Conservation (phyloP, 2,113 vertebrate genomes). For the Corydoras sp. region DNA sequence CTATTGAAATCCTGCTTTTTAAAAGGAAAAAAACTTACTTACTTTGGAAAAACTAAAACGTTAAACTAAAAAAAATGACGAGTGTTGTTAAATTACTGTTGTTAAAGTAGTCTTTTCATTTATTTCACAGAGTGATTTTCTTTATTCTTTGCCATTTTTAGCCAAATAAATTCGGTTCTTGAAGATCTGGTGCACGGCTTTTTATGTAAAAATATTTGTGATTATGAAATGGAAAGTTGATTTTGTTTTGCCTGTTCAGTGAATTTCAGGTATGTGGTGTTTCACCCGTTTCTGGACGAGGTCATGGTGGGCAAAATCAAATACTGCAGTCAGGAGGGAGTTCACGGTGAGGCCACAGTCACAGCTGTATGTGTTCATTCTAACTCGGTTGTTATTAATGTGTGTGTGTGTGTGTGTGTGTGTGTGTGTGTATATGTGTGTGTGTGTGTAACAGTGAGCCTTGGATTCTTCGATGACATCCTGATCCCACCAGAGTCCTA, state of each 20-base stretch:
- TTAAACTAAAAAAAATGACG: no score
- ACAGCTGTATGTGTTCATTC: background rate
- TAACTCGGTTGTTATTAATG: background rate
- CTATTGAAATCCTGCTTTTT: no score
- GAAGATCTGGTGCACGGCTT: no score
- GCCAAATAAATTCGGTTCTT: no score
- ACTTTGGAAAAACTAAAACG: no score
- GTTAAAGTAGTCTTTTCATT: no score
- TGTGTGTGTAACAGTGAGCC: constrained; percentile 70
- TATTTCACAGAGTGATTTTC: no score
- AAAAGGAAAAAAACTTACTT: no score
- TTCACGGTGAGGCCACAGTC: constrained; percentile 70
- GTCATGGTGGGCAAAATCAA: constrained; percentile 90
- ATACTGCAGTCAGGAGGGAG: constrained; percentile 92
- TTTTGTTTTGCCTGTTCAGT: constrained; percentile 60
- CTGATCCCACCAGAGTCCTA: constrained; percentile 89
- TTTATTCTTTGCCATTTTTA: no score
- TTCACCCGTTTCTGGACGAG: constrained; percentile 93
- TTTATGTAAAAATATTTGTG: no score
- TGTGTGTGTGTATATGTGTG: constrained; percentile 4
- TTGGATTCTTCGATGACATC: constrained; percentile 93
- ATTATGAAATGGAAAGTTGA: background rate
- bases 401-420: background rate
- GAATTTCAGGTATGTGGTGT: constrained; percentile 90
- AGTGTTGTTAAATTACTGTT: no score